Evolutionary conservation across 1,140 invertebrate genomes (phyloP).

Genomic region (Penaeus vannamei): DNA sequence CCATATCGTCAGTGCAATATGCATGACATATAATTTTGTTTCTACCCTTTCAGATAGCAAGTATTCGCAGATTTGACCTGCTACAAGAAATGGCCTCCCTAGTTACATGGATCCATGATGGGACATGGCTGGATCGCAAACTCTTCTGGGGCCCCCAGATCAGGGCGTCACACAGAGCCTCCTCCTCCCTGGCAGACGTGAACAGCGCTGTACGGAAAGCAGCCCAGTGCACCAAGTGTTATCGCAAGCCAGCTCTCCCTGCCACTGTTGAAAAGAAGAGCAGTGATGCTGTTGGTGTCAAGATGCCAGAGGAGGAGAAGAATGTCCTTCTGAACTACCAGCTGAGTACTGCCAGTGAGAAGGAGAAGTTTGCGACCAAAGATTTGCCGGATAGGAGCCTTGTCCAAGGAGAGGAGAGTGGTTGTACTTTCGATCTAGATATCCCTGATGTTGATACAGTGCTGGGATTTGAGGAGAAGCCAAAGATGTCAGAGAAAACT

Average conservation of each 20-base stretch:
- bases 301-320: too few species aligned
- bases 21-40: too few species aligned
- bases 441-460: background rate
- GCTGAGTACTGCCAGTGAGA: background rate
- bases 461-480: background rate
- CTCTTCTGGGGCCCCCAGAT: conserved; percentile 44
- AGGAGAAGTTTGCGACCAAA: background rate
- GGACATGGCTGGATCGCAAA: conserved; percentile 34
- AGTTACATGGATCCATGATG: conserved; percentile 46
- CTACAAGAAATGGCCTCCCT: conserved; percentile 16
- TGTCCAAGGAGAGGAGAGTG: background rate
- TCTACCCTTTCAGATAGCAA: conserved; percentile 36
- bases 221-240: background rate
- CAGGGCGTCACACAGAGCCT: conserved; percentile 1
- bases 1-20: too few species aligned
- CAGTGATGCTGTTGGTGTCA: too few species aligned
- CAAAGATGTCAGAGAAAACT: too few species aligned
- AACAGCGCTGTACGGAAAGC: background rate
- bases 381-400: background rate
- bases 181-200: background rate
- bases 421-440: conserved; percentile 10
- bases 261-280: too few species aligned
- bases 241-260: too few species aligned
- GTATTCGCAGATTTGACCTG: conserved; percentile 35
- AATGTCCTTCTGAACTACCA: too few species aligned